phyloP scores from a whole-genome alignment of 2,797 vertebrate genomes.

The Aldrovandia affinis region DNA sequence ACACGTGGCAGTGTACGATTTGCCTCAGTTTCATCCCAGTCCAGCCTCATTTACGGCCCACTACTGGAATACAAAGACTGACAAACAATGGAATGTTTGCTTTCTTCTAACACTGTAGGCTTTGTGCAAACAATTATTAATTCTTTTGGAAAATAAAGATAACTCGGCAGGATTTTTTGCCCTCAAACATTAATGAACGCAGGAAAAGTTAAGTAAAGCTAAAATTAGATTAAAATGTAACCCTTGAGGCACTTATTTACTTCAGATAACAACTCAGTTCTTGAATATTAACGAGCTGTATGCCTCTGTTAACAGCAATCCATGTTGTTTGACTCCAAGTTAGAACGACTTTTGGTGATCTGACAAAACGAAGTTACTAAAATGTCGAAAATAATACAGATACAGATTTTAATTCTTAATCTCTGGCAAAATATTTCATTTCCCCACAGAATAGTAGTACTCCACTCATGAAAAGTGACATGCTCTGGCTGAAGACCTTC shows the following conservation, averaged over 20 bases:
- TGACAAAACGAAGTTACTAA: neutral
- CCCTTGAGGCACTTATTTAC: neutral
- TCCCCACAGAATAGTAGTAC: neutral
- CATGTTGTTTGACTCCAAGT: neutral
- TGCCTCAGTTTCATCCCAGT: neutral
- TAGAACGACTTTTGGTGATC: neutral
- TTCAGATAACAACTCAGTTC: neutral
- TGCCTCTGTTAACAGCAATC: neutral
- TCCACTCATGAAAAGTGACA: neutral
- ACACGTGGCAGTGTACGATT: neutral
- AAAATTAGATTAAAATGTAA: neutral
- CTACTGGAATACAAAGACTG: neutral
- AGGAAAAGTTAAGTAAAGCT: neutral
- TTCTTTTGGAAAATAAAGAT: neutral
- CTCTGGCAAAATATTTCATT: neutral
- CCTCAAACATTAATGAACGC: neutral
- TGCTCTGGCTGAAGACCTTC: neutral
- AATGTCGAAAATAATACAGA: neutral
- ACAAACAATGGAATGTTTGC: neutral
- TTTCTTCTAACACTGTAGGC: neutral
- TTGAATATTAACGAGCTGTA: neutral
- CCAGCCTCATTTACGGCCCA: neutral
- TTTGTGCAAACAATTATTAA: neutral
- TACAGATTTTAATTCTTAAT: neutral
- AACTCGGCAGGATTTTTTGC: neutral